Percentiles rank a stretch among this genome's conserved stretches.
Conservation (phyloP, 2,113 vertebrate genomes). For the Colaptes auratus region DNA sequence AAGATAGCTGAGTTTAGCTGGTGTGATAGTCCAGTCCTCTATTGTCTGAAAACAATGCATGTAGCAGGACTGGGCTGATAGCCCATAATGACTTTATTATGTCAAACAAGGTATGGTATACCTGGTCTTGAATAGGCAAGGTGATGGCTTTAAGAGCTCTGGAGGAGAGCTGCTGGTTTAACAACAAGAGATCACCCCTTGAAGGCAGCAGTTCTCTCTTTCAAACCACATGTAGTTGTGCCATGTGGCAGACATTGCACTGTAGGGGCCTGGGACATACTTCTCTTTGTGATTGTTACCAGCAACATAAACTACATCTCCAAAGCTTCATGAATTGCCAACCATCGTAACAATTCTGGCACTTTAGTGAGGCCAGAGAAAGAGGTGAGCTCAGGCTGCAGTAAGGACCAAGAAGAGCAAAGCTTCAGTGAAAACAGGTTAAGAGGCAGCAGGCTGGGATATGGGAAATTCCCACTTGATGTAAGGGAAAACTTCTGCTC, state of each 20-base stretch:
- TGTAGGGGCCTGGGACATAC: too few species aligned
- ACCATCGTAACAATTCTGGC: not conserved
- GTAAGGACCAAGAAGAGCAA: not conserved
- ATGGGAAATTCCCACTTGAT: fast-evolving
- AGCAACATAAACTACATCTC: not conserved
- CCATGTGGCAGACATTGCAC: too few species aligned
- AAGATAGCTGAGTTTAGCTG: not conserved
- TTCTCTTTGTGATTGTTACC: not conserved
- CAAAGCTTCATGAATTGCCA: not conserved
- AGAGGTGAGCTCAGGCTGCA: not conserved
- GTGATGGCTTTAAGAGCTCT: too few species aligned
- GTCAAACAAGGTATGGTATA: too few species aligned
- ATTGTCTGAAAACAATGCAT: too few species aligned
- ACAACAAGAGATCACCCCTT: too few species aligned
- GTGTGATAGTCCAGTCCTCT: not conserved
- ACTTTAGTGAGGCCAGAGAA: not conserved
- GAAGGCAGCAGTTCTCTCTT: too few species aligned
- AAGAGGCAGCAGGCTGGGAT: not conserved
- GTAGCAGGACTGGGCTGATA: too few species aligned
- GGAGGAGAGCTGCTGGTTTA: too few species aligned
- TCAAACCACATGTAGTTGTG: too few species aligned
- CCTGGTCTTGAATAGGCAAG: too few species aligned
- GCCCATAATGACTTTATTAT: too few species aligned
- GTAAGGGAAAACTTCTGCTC: not conserved
- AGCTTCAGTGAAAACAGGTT: not conserved